These are phyloP conservation scores for Drosophila fulvimacula DNA, from an alignment of 2,888 invertebrate genomes.

Conservation along the genomic window DNA sequence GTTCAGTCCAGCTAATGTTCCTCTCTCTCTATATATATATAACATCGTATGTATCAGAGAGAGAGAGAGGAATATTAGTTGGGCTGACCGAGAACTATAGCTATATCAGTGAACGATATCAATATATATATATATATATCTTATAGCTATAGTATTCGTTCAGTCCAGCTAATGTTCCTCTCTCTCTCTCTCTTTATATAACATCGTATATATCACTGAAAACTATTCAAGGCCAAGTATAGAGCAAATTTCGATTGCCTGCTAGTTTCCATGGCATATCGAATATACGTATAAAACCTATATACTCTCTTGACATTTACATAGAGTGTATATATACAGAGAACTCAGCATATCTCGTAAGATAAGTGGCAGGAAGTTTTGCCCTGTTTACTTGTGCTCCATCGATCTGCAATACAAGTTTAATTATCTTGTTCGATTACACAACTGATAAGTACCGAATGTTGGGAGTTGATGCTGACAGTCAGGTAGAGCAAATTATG, in stretches of 20 bases:
- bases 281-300: background rate
- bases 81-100: no score
- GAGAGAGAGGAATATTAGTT: no score
- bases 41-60: no score
- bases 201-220: no score
- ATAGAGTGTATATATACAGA: background rate
- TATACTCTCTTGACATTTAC: background rate
- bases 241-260: background rate
- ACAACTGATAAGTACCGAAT: background rate
- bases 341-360: background rate
- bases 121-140: no score
- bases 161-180: no score
- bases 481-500: background rate
- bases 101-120: no score
- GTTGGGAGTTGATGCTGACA: background rate
- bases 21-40: no score
- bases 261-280: background rate
- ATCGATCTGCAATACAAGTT: background rate
- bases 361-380: slow-evolving; percentile 3
- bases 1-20: no score
- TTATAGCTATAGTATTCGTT: no score
- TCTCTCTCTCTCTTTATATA: no score
- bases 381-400: background rate
- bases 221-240: no score
- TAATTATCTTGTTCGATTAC: slow-evolving; percentile 2